Base-by-base conservation (phyloP, 2,113 vertebrate genomes). In the Phalacrocorax brasilianus region DNA sequence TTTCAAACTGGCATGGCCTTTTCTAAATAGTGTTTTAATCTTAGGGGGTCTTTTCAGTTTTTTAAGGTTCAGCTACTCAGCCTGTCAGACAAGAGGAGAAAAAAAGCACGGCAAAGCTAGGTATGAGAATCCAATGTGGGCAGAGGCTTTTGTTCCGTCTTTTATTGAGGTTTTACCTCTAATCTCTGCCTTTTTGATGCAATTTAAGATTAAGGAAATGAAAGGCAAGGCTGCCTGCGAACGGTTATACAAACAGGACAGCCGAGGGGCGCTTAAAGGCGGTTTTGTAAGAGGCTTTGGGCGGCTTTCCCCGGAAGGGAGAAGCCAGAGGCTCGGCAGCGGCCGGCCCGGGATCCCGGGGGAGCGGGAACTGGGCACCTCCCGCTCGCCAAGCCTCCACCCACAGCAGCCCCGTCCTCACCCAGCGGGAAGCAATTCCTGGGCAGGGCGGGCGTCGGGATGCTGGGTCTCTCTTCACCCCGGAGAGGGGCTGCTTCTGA, bases 21-120 rank as follows among this genome's bases (percentile, higher is more conserved):
- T 98, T 98, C 98, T 98, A 98, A 98, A 98, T 98, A 98, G 97
- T 95, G 96, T 98, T 98, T 98, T 98, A 98, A 98, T 98, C 97
- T 98, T 97, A 95, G 93, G 95, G 89, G 83, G 5, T 94, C 97
- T 96, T 93, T 91, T 86, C 73, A 6, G 45, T 75, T 93, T 94
- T 96, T 94, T 84, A 88, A 97, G 96, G 93, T 96, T 97, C 72
- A 82, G 89, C 95, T 96, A 84, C 95, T 97, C 93, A 55, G 91
- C 91, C 96, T 97, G 97, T 94, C 98, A 98, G 96, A 96, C 95
- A 89, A 90, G 97, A 97, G 93, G 97, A 91, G 82, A 88, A 93
- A 93, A 93, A 96, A 89, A 89, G 44, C 92, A 66, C 91, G 63
- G 95, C 93, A 94, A 89, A 97, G 97, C 96, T 93, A 75, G 95